Base-by-base conservation (phyloP, 2,888 invertebrate genomes). In the Slavum lentiscoides region DNA sequence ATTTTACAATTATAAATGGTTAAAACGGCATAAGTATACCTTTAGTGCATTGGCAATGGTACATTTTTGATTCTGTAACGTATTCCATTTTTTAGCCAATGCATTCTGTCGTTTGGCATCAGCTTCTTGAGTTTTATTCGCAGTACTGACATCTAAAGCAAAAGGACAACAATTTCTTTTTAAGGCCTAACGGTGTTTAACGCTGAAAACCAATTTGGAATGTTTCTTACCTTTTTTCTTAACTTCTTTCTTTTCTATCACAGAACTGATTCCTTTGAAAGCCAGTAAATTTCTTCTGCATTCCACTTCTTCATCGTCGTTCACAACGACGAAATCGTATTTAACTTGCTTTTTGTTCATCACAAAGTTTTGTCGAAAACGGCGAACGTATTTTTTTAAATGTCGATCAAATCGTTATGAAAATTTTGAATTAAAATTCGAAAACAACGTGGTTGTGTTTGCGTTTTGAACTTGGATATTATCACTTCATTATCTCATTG, bases 91-190 rank as follows among this genome's bases (percentile, higher is more conserved):
- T 74, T 80, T 68, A 6, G 61, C 73, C 62, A 82, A 73, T 11
- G 82, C 82, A n/a, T 64, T 74, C 61, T 73, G 77, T 9, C 82
- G 68, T 82, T 82, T 82, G 2, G 21, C 23, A 61, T 82, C 82
- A 1, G 68, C 55, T 72, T 70, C 55, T 70, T 66, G 58, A 19
- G 19, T 72, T 66, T 72, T 80, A 0, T n/a, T 59, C 0, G 23
- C 23, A 5, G 0, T 68, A 13, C 23, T 49, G 0, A 59, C 15
- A 21, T 30, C 75, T 76, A 17, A 13, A 67, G 58, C 19, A 37
- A 62, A 37, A 43, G 6, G 49, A 15, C 30, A 30, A 55, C 8
- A 49, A 49, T 1, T 49, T 17, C 23, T 8, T 30, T 55, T 30
- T 62, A 37, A 49, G 13, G 23, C 3, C 21, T 9, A 39, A 59